Percentiles rank a stretch among this genome's conserved stretches.
phyloP scores from a whole-genome alignment of 2,888 invertebrate species.

The Drosophila pullipes region DNA sequence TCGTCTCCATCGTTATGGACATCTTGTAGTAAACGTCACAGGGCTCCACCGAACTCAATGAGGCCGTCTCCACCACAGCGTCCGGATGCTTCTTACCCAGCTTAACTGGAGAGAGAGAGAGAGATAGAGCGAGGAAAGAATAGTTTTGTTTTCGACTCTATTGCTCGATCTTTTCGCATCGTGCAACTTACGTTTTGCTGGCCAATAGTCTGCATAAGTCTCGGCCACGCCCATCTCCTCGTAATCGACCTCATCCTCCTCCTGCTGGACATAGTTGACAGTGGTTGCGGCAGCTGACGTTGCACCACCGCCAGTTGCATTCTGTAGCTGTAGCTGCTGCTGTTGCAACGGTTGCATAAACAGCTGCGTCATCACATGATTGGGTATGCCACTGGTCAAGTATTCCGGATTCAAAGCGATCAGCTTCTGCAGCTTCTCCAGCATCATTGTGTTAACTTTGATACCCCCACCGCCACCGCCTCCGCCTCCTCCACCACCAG shows the following conservation, averaged over 20 bases:
- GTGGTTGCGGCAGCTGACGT: constrained; percentile 45
- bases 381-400: constrained; percentile 85
- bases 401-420: constrained; percentile 85
- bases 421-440: constrained; percentile 84
- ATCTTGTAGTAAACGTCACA: constrained; percentile 95
- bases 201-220: constrained; percentile 99
- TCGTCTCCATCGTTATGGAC: constrained; percentile 93
- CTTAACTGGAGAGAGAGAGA: constrained; percentile 89
- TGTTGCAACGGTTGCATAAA: constrained; percentile 87
- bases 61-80: constrained; percentile 99
- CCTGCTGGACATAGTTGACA: constrained; percentile 76
- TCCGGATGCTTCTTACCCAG: constrained; percentile 98
- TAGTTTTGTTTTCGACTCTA: background rate
- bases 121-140: constrained; percentile 31
- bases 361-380: constrained; percentile 88
- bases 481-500: constrained; percentile 18
- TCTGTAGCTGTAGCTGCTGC: constrained; percentile 12
- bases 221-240: constrained; percentile 99
- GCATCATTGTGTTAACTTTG: constrained; percentile 80
- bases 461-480: constrained; percentile 37
- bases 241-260: constrained; percentile 95
- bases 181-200: constrained; percentile 91
- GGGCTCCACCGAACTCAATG: constrained; percentile 97
- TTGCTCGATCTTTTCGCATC: background rate
- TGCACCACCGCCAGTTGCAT: constrained; percentile 27